Evolutionary conservation across 1,140 invertebrate species (phyloP).

Genomic region (Leptonema lineaticorne): DNA sequence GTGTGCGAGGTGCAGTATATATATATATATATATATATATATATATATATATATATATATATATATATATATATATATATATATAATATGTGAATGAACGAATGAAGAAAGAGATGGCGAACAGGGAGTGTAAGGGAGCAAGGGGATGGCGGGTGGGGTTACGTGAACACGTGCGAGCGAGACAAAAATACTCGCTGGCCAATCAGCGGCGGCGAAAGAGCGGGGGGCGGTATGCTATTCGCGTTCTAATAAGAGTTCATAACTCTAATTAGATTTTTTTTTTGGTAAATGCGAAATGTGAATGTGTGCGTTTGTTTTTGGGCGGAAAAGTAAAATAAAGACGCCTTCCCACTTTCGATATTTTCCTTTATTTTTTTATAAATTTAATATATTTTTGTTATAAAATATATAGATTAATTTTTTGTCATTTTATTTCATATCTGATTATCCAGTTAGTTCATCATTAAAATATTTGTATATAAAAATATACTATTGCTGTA

Average conservation of each 20-base stretch:
- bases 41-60: not conserved
- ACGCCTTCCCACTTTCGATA: too few relatives aligned
- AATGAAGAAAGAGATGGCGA: not conserved
- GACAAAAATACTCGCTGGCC: not conserved
- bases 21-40: not conserved
- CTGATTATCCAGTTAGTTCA: too few relatives aligned
- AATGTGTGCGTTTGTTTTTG: not conserved
- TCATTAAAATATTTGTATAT: too few relatives aligned
- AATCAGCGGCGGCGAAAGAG: constrained; percentile 2
- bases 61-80: not conserved
- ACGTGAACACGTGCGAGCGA: not conserved
- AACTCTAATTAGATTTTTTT: constrained; percentile 30
- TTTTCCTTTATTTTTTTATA: too few relatives aligned
- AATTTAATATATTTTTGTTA: not conserved
- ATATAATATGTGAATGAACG: not conserved
- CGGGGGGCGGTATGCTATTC: constrained; percentile 10
- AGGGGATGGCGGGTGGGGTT: not conserved
- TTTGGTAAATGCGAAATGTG: constrained; percentile 15
- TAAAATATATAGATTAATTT: not conserved
- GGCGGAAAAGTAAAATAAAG: not conserved
- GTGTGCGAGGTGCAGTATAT: too few relatives aligned
- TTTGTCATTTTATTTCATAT: not conserved
- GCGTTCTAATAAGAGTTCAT: constrained; percentile 25
- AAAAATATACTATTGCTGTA: too few relatives aligned
- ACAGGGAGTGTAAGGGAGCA: not conserved